Percentiles rank a stretch among this genome's conserved stretches.
phyloP scores from a whole-genome alignment of 2,797 vertebrate genomes.

The Crenichthys baileyi region DNA sequence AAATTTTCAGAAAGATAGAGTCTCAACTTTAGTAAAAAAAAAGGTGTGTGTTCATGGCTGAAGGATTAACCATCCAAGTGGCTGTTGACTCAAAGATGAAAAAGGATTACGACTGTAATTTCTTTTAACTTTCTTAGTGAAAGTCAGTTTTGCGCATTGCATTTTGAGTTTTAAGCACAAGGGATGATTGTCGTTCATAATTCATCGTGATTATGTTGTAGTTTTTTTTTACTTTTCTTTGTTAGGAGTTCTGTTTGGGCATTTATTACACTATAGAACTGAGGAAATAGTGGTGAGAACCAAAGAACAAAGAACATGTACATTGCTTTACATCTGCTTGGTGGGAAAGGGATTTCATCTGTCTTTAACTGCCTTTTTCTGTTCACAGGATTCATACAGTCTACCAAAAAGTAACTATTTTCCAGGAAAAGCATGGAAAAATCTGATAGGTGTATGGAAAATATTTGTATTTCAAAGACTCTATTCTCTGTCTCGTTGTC shows the following conservation, averaged over 20 bases:
- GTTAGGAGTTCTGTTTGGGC: not conserved
- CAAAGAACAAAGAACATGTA: not conserved
- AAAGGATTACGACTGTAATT: constrained; percentile 28
- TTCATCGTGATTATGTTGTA: constrained; percentile 4
- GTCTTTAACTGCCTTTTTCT: not conserved
- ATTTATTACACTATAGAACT: not conserved
- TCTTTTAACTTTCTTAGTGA: constrained; percentile 39
- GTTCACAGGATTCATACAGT: not conserved
- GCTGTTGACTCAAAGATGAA: constrained; percentile 37
- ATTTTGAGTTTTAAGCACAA: constrained; percentile 15
- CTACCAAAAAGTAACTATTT: too few relatives aligned
- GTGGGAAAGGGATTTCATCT: not conserved
- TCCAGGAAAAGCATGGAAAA: not conserved
- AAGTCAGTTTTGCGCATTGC: constrained; percentile 21
- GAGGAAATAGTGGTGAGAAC: not conserved
- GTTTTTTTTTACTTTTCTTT: constrained; percentile 4
- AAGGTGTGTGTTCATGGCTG: constrained; percentile 20
- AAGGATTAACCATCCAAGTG: constrained; percentile 27
- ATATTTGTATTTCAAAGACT: not conserved
- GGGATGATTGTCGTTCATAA: constrained; percentile 12
- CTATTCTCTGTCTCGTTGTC: not conserved
- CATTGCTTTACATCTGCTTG: not conserved
- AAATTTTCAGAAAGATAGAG: constrained; percentile 3
- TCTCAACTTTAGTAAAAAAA: constrained; percentile 7
- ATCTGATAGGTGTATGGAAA: not conserved